Conservation (phyloP, 1,140 invertebrate species). For the Neodiprion virginianus region DNA sequence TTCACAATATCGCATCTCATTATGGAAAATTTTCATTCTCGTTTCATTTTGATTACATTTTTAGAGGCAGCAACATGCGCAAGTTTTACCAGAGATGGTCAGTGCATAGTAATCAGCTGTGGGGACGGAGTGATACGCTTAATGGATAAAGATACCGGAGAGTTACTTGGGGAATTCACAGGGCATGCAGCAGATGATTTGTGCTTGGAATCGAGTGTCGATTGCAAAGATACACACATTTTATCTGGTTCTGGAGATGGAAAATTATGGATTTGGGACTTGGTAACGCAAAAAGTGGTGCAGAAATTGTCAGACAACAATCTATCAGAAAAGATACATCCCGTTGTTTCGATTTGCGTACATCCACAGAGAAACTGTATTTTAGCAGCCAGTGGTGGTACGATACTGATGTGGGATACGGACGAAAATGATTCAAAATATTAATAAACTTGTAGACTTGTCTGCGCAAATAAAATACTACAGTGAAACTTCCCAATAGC, state of each 20-base stretch:
- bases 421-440: background rate
- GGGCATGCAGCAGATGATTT: slow-evolving; percentile 83
- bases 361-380: slow-evolving; percentile 75
- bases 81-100: slow-evolving; percentile 81
- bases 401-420: slow-evolving; percentile 70
- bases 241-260: slow-evolving; percentile 90
- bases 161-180: slow-evolving; percentile 79
- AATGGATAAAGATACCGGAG: slow-evolving; percentile 88
- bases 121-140: slow-evolving; percentile 83
- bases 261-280: slow-evolving; percentile 86
- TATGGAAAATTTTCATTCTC: slow-evolving; percentile 19
- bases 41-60: slow-evolving; percentile 34
- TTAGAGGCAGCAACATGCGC: slow-evolving; percentile 76
- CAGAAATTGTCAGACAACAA: slow-evolving; percentile 60
- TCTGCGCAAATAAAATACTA: too few species aligned
- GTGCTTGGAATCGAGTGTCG: slow-evolving; percentile 85
- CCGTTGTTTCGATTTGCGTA: slow-evolving; percentile 67
- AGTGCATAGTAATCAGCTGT: slow-evolving; percentile 86
- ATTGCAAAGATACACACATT: slow-evolving; percentile 81
- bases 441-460: too few species aligned
- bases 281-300: slow-evolving; percentile 75
- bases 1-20: slow-evolving; percentile 3
- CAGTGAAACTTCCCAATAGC: too few species aligned
- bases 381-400: slow-evolving; percentile 70
- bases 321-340: slow-evolving; percentile 34